Conservation (phyloP, 2,797 vertebrate genomes). For the Nothura maculosa region DNA sequence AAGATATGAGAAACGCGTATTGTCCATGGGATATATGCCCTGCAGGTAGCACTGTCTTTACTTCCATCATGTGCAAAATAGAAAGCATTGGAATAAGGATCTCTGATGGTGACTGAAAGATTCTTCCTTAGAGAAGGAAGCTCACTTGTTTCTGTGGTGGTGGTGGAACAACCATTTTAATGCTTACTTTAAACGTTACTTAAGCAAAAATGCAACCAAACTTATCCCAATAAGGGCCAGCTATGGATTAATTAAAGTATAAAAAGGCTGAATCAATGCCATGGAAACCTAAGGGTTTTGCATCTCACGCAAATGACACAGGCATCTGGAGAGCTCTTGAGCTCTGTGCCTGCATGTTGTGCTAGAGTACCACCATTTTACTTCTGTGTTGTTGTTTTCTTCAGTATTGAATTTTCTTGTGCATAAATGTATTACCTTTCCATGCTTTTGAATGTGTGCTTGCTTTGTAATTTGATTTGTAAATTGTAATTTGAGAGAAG, state of each 20-base stretch:
- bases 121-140: neutral
- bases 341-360: neutral
- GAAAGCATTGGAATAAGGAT: neutral
- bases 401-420: neutral
- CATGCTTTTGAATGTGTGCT: neutral
- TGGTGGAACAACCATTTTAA: neutral
- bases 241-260: neutral
- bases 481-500: neutral
- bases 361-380: neutral
- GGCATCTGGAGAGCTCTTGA: neutral
- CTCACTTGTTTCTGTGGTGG: neutral
- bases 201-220: neutral
- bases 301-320: neutral
- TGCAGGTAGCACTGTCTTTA: fast-evolving
- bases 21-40: neutral
- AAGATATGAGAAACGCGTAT: neutral
- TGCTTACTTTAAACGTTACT: neutral
- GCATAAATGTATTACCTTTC: neutral
- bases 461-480: neutral
- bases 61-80: neutral
- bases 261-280: neutral
- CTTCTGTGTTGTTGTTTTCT: neutral
- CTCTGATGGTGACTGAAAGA: neutral
- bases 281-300: neutral
- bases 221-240: neutral